phyloP scores from a whole-genome alignment of 2,888 invertebrate genomes.

The Tachina fera region DNA sequence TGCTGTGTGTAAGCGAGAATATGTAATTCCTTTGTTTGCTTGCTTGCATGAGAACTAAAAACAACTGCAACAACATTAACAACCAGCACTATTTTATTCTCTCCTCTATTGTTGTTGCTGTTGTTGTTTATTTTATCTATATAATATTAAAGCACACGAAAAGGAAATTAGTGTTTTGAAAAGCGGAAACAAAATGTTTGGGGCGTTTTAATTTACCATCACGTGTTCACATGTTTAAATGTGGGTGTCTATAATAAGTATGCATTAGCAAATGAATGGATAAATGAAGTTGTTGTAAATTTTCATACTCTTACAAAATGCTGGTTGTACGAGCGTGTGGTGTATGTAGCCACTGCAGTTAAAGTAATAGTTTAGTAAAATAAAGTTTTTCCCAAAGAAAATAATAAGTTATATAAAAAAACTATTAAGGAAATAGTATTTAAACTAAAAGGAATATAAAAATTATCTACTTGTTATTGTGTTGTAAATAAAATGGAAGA shows the following conservation, averaged over 20 bases:
- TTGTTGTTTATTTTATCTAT: slow-evolving; percentile 31
- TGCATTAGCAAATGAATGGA: slow-evolving; percentile 13
- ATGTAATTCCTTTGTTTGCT: slow-evolving; percentile 14
- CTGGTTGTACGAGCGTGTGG: background rate
- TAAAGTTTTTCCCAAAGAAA: background rate
- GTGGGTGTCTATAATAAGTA: slow-evolving; percentile 20
- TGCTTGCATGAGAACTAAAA: slow-evolving; percentile 18
- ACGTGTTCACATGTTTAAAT: background rate
- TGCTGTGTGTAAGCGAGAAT: too few relatives aligned
- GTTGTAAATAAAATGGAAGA: too few relatives aligned
- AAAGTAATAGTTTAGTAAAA: background rate
- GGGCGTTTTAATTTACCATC: slow-evolving; percentile 25
- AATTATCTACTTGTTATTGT: too few relatives aligned
- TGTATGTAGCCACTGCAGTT: background rate
- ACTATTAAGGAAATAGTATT: too few relatives aligned
- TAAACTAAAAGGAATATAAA: too few relatives aligned
- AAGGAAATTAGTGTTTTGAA: slow-evolving; percentile 59
- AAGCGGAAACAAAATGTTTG: slow-evolving; percentile 58
- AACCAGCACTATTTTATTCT: slow-evolving; percentile 28
- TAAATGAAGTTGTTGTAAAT: background rate
- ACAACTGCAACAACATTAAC: slow-evolving; percentile 15
- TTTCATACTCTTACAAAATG: background rate
- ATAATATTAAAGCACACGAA: slow-evolving; percentile 54
- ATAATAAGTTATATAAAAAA: background rate
- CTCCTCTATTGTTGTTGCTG: slow-evolving; percentile 11